A percentile compares a stretch with the other conserved stretches of the same genome.
Conservation (phyloP, 2,888 invertebrate species). For the Drosophila phalerata region DNA sequence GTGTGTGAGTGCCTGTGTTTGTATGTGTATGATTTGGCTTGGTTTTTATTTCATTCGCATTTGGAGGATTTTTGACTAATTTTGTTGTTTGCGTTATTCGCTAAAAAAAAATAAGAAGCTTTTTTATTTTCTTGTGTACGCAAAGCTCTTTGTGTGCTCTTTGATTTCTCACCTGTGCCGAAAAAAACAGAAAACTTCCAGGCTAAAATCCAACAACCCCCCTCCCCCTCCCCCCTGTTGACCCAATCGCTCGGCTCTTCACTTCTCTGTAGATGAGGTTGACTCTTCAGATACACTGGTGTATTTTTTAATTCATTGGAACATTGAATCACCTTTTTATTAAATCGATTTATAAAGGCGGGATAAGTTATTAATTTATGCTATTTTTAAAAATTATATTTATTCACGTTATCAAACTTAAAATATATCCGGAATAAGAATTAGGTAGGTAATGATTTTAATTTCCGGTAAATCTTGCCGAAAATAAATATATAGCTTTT, state of each 20-base stretch:
- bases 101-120: conserved; percentile 12
- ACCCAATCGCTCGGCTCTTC: too few relatives aligned
- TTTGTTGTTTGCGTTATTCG: conserved; percentile 15
- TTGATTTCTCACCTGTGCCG: conserved; percentile 34
- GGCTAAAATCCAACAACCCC: background rate
- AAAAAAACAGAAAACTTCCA: conserved; percentile 39
- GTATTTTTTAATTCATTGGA: too few relatives aligned
- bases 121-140: conserved; percentile 17
- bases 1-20: conserved; percentile 1
- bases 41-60: conserved; percentile 16
- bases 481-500: too few relatives aligned
- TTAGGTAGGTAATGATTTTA: too few relatives aligned
- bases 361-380: too few relatives aligned
- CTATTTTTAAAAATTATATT: too few relatives aligned
- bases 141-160: conserved; percentile 30
- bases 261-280: background rate
- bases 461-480: too few relatives aligned
- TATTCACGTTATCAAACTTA: too few relatives aligned
- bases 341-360: too few relatives aligned
- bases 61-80: conserved; percentile 20
- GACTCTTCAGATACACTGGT: background rate
- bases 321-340: too few relatives aligned
- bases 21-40: background rate
- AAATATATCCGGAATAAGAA: too few relatives aligned
- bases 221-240: background rate